These are phyloP conservation scores for Archilochus colubris DNA, from an alignment of 2,113 vertebrate species.

Conservation along the genomic window DNA sequence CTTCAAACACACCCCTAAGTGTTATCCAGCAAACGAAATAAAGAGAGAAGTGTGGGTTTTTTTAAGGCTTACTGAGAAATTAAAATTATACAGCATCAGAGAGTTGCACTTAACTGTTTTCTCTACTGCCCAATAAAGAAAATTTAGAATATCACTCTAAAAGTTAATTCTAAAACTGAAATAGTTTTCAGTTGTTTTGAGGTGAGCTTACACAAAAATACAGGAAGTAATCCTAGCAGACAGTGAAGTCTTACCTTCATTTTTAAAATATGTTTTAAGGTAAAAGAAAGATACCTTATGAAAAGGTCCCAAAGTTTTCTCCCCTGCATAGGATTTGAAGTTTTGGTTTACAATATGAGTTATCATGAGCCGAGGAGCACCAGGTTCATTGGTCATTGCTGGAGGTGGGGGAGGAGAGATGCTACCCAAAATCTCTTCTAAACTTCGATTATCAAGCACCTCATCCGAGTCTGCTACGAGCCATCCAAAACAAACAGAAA, in stretches of 20 bases:
- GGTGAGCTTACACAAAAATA: not conserved
- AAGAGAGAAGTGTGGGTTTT: not conserved
- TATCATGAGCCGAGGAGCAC: constrained; percentile 98
- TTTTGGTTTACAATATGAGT: constrained; percentile 97
- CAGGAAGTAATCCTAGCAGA: not conserved
- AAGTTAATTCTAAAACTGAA: not conserved
- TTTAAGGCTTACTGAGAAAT: not conserved
- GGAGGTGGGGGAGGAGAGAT: constrained; percentile 96
- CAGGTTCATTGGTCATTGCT: constrained; percentile 96
- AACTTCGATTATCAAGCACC: constrained; percentile 86
- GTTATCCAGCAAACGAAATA: constrained; percentile 40
- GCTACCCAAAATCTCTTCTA: constrained; percentile 96
- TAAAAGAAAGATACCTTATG: constrained; percentile 88
- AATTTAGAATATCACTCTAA: not conserved
- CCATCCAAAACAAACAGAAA: constrained; percentile 74
- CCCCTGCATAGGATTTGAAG: constrained; percentile 97
- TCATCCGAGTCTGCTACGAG: constrained; percentile 75
- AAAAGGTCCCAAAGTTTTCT: constrained; percentile 94
- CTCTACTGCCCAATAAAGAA: not conserved
- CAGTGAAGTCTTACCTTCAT: not conserved
- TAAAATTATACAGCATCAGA: not conserved
- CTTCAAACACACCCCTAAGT: constrained; percentile 20
- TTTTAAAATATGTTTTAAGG: not conserved
- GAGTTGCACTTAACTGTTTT: constrained; percentile 4
- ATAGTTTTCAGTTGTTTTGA: not conserved